These are phyloP conservation scores for Polyploca ridens DNA, from an alignment of 2,888 invertebrate species.

Conservation along the genomic window DNA sequence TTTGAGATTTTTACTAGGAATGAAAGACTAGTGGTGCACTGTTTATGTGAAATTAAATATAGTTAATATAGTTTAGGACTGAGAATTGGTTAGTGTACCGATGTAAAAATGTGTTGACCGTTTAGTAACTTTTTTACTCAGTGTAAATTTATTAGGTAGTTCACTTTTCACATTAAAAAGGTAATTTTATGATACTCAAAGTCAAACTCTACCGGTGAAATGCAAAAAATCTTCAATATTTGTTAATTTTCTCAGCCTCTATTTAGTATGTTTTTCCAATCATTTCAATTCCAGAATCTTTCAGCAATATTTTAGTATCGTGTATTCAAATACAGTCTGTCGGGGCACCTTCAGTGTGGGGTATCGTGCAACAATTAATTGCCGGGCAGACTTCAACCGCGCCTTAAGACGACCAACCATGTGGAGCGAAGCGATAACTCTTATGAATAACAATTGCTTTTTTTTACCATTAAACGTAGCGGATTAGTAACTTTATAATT, in stretches of 20 bases:
- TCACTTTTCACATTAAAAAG: not conserved
- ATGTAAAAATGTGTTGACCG: constrained; percentile 55
- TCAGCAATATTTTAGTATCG: constrained; percentile 20
- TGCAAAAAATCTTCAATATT: not conserved
- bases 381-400: constrained; percentile 63
- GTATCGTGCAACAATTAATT: constrained; percentile 79
- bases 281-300: not conserved
- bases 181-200: too few species aligned
- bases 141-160: not conserved
- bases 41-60: constrained; percentile 78
- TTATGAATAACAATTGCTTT: constrained; percentile 37
- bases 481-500: constrained; percentile 20
- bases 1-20: constrained; percentile 51
- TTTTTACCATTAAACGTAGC: constrained; percentile 37
- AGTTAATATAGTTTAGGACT: constrained; percentile 79
- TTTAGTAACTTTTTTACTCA: constrained; percentile 19
- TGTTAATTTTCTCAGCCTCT: not conserved
- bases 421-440: constrained; percentile 55
- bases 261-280: not conserved
- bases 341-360: constrained; percentile 60
- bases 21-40: constrained; percentile 61
- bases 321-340: constrained; percentile 57
- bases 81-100: constrained; percentile 57
- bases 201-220: too few species aligned
- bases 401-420: constrained; percentile 46